Evolutionary conservation across 2,888 invertebrate genomes (phyloP), one percentile per base, ranked within the genome.

Genomic region (Luperina testacea): DNA sequence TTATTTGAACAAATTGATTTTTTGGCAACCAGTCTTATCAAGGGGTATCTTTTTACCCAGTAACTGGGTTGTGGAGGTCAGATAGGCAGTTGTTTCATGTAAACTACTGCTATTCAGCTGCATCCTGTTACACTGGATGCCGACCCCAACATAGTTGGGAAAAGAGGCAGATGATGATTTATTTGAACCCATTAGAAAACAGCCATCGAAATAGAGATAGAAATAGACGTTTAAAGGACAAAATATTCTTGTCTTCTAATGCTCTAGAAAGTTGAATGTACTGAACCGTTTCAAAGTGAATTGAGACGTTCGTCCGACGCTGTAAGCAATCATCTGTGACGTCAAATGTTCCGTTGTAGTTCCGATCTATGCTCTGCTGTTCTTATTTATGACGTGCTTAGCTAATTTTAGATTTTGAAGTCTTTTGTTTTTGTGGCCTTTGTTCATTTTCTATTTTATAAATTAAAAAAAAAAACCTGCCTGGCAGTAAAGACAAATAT

Each of bases 271-370:
- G 65, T 81, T 64, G 69, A 71, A 72, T 42, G 67, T 72, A 63
- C 67, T 76, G 61, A 45, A 71, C 64, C 45, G 42, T 83, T 65
- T 79, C 85, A 83, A 86, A 83, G 82, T 68, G 82, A 89, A 92
- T 90, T 90, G 91, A 91, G 88, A 90, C 82, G 88, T 89, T 85
- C 75, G 57, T 70, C 79, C 73, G 78, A 77, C 87, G 86, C 87
- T 79, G 86, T 27, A 77, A 81, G 84, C 83, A 90, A 89, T 90
- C 87, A 87, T 69, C 86, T 87, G 90, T 87, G 78, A 75, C 82
- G 59, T 75, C 77, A 79, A 84, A 87, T 83, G 87, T 85, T 69
- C 77, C 83, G 80, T 80, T 70, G 75, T 77, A 79, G 70, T 84
- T 82, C 69, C 75, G 61, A 78, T 72, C 72, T 77, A 80, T 75